A percentile compares a stretch with the other conserved stretches of the same genome.
These are phyloP conservation scores for Pomacea maculata DNA, from an alignment of 1,140 invertebrate species.

Conservation along the genomic window DNA sequence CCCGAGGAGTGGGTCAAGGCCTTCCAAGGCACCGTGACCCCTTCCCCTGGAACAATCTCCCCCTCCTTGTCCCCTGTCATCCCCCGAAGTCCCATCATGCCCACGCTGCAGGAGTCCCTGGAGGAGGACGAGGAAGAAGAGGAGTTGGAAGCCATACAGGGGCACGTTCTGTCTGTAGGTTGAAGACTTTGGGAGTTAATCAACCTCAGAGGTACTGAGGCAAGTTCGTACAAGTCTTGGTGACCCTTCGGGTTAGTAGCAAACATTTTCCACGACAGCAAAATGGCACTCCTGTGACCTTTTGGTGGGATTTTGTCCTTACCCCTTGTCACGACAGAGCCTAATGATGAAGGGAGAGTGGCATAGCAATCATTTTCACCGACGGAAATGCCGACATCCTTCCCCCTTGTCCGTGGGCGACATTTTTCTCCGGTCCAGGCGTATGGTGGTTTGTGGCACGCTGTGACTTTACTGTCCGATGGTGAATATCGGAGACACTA, in stretches of 20 bases:
- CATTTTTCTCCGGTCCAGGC: too few species aligned
- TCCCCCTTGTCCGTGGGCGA: too few species aligned
- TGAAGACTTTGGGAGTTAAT: background rate
- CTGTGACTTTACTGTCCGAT: too few species aligned
- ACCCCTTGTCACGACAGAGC: too few species aligned
- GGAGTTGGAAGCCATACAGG: background rate
- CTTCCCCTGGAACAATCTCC: slow-evolving; percentile 12
- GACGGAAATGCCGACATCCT: too few species aligned
- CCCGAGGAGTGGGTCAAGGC: slow-evolving; percentile 15
- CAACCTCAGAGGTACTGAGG: background rate
- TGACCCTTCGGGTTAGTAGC: too few species aligned
- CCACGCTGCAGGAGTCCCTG: slow-evolving; percentile 15
- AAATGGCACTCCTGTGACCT: too few species aligned
- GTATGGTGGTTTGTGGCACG: too few species aligned
- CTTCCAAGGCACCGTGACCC: slow-evolving; percentile 1
- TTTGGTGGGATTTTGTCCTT: too few species aligned
- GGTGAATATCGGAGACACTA: too few species aligned
- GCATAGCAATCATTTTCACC: too few species aligned
- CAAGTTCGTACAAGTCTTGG: background rate
- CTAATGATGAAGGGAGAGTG: too few species aligned
- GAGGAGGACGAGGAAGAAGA: slow-evolving; percentile 22
- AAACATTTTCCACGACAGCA: background rate
- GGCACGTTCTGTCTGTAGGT: background rate
- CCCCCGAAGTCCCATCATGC: slow-evolving; percentile 18
- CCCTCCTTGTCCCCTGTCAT: slow-evolving; percentile 19